phyloP scores from a whole-genome alignment of 2,113 vertebrate species.

The Chauna torquata region DNA sequence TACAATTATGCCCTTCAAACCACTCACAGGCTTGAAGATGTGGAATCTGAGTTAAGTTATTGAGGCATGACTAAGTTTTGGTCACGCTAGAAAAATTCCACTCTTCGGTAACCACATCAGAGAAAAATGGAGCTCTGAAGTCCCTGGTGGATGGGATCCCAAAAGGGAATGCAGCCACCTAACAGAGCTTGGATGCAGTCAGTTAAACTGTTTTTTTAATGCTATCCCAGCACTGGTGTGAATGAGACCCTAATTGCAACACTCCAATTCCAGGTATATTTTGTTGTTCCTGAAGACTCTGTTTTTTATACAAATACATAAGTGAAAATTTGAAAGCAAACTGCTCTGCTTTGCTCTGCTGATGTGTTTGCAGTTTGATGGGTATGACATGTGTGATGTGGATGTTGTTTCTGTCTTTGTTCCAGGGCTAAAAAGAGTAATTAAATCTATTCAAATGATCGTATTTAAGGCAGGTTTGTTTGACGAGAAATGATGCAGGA shows the following conservation, averaged over 20 bases:
- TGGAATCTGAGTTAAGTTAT: conserved; percentile 50
- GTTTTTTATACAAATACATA: background rate
- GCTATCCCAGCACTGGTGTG: background rate
- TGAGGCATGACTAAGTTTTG: conserved; percentile 60
- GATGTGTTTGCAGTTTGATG: background rate
- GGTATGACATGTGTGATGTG: background rate
- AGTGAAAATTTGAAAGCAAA: background rate
- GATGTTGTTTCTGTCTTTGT: background rate
- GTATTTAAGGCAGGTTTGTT: background rate
- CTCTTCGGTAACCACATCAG: conserved; percentile 60
- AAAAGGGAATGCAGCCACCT: conserved; percentile 47
- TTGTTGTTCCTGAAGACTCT: background rate
- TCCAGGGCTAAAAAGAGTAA: background rate
- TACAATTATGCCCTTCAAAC: conserved; percentile 30
- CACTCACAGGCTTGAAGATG: conserved; percentile 34
- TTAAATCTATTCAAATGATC: background rate
- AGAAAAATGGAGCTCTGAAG: conserved; percentile 32
- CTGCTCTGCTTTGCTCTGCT: background rate
- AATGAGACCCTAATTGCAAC: background rate
- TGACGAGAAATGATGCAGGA: background rate
- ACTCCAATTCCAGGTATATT: background rate
- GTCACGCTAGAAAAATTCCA: conserved; percentile 58
- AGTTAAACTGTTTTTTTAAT: background rate
- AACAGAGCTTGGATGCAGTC: background rate
- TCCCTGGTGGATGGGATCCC: background rate